These are phyloP conservation scores for Pocillopora damicornis DNA, from an alignment of 64 coral and sea anemone genomes.

Conservation along the genomic window DNA sequence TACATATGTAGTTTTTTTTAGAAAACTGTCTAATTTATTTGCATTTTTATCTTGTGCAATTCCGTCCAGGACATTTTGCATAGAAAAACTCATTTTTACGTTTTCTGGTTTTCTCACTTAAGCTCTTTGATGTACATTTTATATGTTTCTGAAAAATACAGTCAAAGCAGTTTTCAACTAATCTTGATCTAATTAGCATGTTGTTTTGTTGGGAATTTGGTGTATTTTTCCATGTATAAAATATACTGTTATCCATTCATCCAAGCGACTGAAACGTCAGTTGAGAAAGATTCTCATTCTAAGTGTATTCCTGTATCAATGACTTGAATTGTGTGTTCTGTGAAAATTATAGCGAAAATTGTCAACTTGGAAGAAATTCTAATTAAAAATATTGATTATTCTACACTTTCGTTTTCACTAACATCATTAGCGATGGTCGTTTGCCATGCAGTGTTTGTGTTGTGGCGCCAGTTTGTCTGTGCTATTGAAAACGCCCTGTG, in stretches of 20 bases:
- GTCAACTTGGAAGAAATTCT: no score
- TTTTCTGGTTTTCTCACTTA: background rate
- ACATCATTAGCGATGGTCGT: no score
- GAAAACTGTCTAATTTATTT: background rate
- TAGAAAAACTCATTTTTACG: background rate
- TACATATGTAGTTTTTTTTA: background rate
- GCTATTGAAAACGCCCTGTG: no score
- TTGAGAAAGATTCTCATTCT: background rate
- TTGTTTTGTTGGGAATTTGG: background rate
- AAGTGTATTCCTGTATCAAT: background rate
- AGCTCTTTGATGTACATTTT: no score
- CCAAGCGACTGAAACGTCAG: no score
- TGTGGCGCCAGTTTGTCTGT: no score
- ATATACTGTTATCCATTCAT: background rate
- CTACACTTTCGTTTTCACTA: no score
- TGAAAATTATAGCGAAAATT: no score
- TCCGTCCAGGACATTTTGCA: background rate
- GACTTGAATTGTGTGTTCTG: background rate
- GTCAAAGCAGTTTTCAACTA: background rate
- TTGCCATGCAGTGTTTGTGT: no score
- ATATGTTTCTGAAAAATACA: constrained; percentile 1
- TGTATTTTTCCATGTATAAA: background rate
- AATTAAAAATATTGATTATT: no score
- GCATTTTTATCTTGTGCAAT: background rate
- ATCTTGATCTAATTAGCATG: background rate